Evolutionary conservation across 2,888 invertebrate species (phyloP).

Genomic region (Agrilus biguttatus): DNA sequence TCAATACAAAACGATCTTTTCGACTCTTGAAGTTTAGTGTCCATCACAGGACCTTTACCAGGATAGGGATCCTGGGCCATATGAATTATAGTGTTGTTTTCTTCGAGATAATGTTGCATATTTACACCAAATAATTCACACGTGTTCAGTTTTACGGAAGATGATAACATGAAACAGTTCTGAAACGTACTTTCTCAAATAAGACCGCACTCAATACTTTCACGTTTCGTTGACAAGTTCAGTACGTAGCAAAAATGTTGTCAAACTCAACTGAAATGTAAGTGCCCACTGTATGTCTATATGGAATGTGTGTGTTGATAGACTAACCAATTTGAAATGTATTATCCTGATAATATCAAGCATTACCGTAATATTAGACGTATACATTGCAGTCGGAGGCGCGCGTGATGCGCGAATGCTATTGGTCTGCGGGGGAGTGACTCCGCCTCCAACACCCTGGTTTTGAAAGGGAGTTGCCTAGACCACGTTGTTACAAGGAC

Average conservation of each 20-base stretch:
- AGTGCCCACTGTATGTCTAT: too few relatives aligned
- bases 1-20: slow-evolving; percentile 78
- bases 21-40: slow-evolving; percentile 28
- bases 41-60: slow-evolving; percentile 23
- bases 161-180: too few relatives aligned
- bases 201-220: too few relatives aligned
- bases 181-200: too few relatives aligned
- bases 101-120: slow-evolving; percentile 24
- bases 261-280: too few relatives aligned
- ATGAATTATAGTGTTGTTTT: slow-evolving; percentile 15
- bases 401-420: slow-evolving; percentile 24
- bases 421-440: slow-evolving; percentile 23
- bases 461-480: slow-evolving; percentile 15
- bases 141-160: too few relatives aligned
- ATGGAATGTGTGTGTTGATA: slow-evolving; percentile 17
- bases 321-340: slow-evolving; percentile 34
- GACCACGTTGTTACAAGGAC: slow-evolving; percentile 6
- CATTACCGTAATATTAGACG: slow-evolving; percentile 35
- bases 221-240: too few relatives aligned
- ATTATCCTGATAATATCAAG: slow-evolving; percentile 34
- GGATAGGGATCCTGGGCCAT: slow-evolving; percentile 14
- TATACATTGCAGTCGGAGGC: slow-evolving; percentile 27
- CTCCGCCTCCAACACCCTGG: slow-evolving; percentile 15
- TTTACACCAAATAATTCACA: background rate
- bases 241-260: too few relatives aligned